These are phyloP conservation scores for Psix sp. DNA, from an alignment of 1,140 invertebrate genomes.

Conservation along the genomic window DNA sequence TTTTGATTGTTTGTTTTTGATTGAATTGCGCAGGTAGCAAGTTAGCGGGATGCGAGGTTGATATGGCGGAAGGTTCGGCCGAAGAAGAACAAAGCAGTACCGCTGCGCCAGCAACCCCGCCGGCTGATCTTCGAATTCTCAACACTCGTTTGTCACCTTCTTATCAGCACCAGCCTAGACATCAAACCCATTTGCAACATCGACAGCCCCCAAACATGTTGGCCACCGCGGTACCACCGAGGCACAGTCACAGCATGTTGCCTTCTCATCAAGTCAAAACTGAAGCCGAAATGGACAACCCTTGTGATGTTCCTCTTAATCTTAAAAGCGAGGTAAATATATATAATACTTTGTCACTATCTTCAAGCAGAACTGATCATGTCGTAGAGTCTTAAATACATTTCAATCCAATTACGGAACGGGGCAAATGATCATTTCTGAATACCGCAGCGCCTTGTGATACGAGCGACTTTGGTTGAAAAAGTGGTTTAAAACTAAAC, in stretches of 20 bases:
- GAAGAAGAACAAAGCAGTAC: constrained; percentile 78
- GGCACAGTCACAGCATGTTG: constrained; percentile 73
- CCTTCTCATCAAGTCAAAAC: constrained; percentile 74
- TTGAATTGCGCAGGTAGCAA: constrained; percentile 69
- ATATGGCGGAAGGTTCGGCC: constrained; percentile 78
- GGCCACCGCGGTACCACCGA: constrained; percentile 73
- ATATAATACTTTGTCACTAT: no score
- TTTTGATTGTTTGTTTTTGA: no score
- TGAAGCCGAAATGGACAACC: constrained; percentile 72
- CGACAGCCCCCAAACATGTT: constrained; percentile 75
- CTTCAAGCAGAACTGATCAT: no score
- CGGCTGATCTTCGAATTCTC: constrained; percentile 75
- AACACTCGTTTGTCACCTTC: constrained; percentile 73
- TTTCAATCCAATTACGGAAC: no score
- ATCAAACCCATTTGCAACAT: constrained; percentile 71
- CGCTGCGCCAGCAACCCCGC: constrained; percentile 75
- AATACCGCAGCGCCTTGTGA: no score
- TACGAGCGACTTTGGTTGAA: background rate
- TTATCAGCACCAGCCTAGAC: constrained; percentile 71
- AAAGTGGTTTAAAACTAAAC: background rate
- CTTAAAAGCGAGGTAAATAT: constrained; percentile 75
- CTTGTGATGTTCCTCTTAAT: constrained; percentile 75
- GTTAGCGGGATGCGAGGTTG: constrained; percentile 76
- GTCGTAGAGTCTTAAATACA: no score
- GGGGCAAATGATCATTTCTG: no score